Evolutionary conservation across 2,888 invertebrate genomes (phyloP), one percentile per base, ranked within the genome.

Genomic region (Rhagium mordax): DNA sequence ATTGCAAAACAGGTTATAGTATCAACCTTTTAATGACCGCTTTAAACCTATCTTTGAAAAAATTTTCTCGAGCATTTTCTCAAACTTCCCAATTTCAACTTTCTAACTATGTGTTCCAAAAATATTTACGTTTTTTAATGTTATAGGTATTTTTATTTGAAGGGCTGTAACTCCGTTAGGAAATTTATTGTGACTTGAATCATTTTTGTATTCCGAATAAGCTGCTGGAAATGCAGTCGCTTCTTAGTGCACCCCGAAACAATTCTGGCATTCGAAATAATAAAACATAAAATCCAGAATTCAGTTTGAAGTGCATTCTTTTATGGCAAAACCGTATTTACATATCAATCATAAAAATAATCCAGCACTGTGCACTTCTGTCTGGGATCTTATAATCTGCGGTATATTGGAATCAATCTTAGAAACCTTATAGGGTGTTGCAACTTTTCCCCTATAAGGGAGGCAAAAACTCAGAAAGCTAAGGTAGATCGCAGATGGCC

Each of bases 261-360:
- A 41, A 41, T 41, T 41, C 2, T 13, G 13, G 1, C 41, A 5
- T 4, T 41, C n/a, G n/a, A 41, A 41, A 41, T 41, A 41, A 41
- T n/a, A 41, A 13, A 41, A 41, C 13, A n/a, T 41, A 1, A 57
- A 10, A 62, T 20, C 20, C 47, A 16, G 6, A 13, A 33, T 47
- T 15, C 47, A 47, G 27, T 47, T n/a, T 21, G 21, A 60, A 29
- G 16, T 64, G 49, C 13, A 29, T 27, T 49, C 53, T 29, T 65
- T 33, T 33, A 53, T 18, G 21, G 53, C 51, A 68, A 70, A 68
- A 74, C 33, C 67, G 71, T 77, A 80, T 80, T 80, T 79, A 78
- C 80, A 79, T 76, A 78, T 72, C 78, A 78, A 78, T 78, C 78
- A 77, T 76, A 74, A 77, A 78, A 78, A 79, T 80, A 80, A 78